Evolutionary conservation across 1,140 invertebrate genomes (phyloP), one percentile per base, ranked within the genome.

Genomic region (Musca domestica): DNA sequence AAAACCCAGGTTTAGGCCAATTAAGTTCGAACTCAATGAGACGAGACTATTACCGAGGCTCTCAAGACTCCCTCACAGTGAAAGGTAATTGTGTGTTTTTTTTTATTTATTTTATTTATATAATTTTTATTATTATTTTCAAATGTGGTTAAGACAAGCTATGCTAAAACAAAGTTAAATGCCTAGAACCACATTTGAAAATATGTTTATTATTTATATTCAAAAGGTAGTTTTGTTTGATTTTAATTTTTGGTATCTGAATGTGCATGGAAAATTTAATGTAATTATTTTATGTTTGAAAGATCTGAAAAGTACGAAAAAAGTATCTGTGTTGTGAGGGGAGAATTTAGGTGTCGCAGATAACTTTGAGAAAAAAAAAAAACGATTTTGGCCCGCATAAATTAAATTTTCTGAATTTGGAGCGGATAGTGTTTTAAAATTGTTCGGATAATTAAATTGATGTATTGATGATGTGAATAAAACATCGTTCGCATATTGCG

Each of bases 31-130:
- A 86, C 69, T 88, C 89, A 70, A 91, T 92, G 90, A 88, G 90
- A 84, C 88, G 91, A 83, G 92, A 94, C 84, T 93, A 92, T 87
- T 93, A 92, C 84, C 87, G 91, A 84, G 91, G 91, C 75, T 93
- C 91, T 66, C 91, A 93, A 86, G 92, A 94, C 84, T 92, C 90
- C 83, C 86, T 94, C 70, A 90, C 90, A 73, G 87, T 88, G 68
- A 84, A 87, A 79, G 86, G 84, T 82, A 83, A 84, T 71, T 82
- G 85, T 74, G 77, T 78, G 17, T 25, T 25, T 67, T 58, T 34
- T 34, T n/a, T 61, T 61, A 20, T 30, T 61, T 34, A n/a, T 61
- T 14, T 34, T 61, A 19, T 61, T 17, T 61, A n/a, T n/a, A n/a
- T n/a, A n/a, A n/a, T n/a, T 58, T 12, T 27, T 61, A 6, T 61